Evolutionary conservation across 2,797 vertebrate genomes (phyloP), one percentile per base, ranked within the genome.

Genomic region (Carcharodon carcharias): DNA sequence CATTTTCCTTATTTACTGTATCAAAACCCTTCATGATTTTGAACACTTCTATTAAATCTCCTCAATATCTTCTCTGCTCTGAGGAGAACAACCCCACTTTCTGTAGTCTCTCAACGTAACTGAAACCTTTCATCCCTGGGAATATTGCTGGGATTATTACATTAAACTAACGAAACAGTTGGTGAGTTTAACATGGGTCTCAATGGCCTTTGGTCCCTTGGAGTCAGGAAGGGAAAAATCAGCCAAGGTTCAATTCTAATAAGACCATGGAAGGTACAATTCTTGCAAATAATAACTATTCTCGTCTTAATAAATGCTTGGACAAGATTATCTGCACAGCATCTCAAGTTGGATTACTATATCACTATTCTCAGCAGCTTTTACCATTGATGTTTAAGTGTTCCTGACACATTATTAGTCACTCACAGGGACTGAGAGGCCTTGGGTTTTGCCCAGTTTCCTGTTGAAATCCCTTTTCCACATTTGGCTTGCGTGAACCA

Each of bases 401-500:
- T 63, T 91, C 18, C 58, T 91, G 14, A 91, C 58, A 58, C 31
- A 18, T 63, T 91, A 58, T 91, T 91, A 58, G 56, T 89, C 58
- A 91, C 11, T 63, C 28, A 6, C 31, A n/a, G 28, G 28, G 56
- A 28, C 54, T 89, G 87, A 89, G 88, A 35, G 56, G 28, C 11
- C 88, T 91, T 31, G 54, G 35, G 31, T 18, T 63, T 61, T 91
- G 56, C 88, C 56, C 88, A 91, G 14, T 61, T 63, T 91, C 56
- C 56, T 91, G 88, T 58, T 63, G 88, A 91, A 91, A 61, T 91
- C 88, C 88, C 88, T 91, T 56, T 18, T 91, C 28, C 88, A 61
- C 56, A 5, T 61, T 61, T 91, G 88, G 58, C 56, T 63, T n/a
- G 31, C 1, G 31, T 4, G 85, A 56, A 54, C 23, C 26, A 21